Evolutionary conservation across 2,888 invertebrate species (phyloP).

Genomic region (Baronia brevicornis): DNA sequence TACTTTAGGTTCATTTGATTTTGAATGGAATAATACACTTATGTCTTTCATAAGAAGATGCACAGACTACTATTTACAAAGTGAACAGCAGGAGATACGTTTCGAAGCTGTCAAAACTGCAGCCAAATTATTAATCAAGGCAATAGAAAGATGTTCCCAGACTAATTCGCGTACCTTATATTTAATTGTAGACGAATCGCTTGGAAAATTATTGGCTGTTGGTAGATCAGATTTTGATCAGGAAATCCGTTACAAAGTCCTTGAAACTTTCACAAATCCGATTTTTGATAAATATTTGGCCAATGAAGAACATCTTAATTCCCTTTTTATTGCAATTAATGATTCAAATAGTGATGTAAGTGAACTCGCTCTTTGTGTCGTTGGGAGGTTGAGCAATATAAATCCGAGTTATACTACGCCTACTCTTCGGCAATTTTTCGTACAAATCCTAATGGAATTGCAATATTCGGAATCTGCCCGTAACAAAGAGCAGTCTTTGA

Average conservation of each 20-base stretch:
- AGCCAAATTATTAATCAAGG: conserved; percentile 89
- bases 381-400: conserved; percentile 92
- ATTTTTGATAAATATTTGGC: conserved; percentile 95
- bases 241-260: conserved; percentile 93
- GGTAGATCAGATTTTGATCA: conserved; percentile 97
- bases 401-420: conserved; percentile 99
- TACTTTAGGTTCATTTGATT: conserved; percentile 93
- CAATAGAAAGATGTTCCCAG: conserved; percentile 80
- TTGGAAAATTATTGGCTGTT: conserved; percentile 91
- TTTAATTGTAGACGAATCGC: conserved; percentile 92
- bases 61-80: conserved; percentile 92
- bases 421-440: conserved; percentile 90
- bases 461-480: conserved; percentile 96
- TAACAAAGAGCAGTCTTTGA: conserved; percentile 96
- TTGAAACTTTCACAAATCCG: conserved; percentile 90
- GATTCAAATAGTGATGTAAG: conserved; percentile 97
- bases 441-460: conserved; percentile 93
- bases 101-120: conserved; percentile 96
- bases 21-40: conserved; percentile 90
- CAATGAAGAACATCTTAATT: conserved; percentile 94
- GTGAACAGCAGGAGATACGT: conserved; percentile 91
- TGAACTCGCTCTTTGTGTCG: conserved; percentile 93
- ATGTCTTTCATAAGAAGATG: conserved; percentile 95
- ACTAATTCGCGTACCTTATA: conserved; percentile 88
- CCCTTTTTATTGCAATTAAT: conserved; percentile 94